phyloP scores from a whole-genome alignment of 2,888 invertebrate genomes.

The Pheosia gnoma region DNA sequence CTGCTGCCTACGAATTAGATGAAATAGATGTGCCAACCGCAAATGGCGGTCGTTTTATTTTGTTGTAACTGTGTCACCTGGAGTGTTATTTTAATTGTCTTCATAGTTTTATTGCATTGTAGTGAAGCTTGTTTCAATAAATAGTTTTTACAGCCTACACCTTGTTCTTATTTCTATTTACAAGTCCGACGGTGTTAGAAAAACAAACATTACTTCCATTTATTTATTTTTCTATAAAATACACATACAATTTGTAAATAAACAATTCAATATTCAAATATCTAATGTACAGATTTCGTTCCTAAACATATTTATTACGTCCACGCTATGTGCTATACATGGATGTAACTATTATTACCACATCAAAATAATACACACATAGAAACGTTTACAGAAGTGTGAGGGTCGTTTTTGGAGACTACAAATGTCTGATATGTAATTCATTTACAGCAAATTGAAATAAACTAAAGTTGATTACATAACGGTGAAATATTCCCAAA shows the following conservation, averaged over 20 bases:
- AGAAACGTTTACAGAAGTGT: constrained; percentile 10
- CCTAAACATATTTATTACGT: constrained; percentile 62
- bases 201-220: constrained; percentile 51
- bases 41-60: too few relatives aligned
- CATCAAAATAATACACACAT: constrained; percentile 31
- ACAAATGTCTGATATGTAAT: constrained; percentile 66
- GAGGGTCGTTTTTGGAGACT: constrained; percentile 33
- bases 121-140: constrained; percentile 33
- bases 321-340: constrained; percentile 48
- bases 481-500: neutral
- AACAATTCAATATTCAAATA: constrained; percentile 81
- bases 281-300: constrained; percentile 73
- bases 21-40: too few relatives aligned
- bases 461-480: neutral
- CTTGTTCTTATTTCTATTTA: constrained; percentile 18
- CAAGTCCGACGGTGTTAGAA: constrained; percentile 15
- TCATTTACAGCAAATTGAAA: constrained; percentile 40
- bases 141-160: constrained; percentile 41
- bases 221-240: constrained; percentile 82
- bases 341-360: constrained; percentile 34
- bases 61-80: constrained; percentile 8
- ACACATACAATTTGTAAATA: constrained; percentile 84
- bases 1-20: too few relatives aligned
- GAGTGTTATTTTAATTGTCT: constrained; percentile 22
- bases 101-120: constrained; percentile 23